Conservation (phyloP, 2,797 vertebrate genomes). For the Sparidentex hasta region DNA sequence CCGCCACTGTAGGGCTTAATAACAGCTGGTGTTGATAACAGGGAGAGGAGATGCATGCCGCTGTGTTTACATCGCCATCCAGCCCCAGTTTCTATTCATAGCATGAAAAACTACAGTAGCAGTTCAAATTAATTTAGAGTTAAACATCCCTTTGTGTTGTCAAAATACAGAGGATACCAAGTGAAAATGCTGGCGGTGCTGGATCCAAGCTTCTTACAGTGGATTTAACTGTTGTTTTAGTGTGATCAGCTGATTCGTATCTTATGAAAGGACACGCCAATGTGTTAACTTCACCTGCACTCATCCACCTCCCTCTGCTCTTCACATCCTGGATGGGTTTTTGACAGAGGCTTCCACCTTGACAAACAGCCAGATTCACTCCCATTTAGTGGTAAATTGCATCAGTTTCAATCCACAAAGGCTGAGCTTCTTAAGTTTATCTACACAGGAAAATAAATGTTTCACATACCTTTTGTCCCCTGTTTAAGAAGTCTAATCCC, state of each 20-base stretch:
- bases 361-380: constrained; percentile 47
- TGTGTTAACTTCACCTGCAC: constrained; percentile 13
- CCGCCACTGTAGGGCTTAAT: background rate
- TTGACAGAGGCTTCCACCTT: constrained; percentile 33
- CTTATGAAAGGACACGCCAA: background rate
- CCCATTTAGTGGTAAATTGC: constrained; percentile 34
- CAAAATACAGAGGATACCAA: background rate
- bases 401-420: constrained; percentile 43
- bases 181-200: background rate
- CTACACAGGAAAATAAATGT: constrained; percentile 33
- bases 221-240: constrained; percentile 25
- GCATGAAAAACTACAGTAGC: background rate
- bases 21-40: constrained; percentile 20
- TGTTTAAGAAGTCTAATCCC: constrained; percentile 53
- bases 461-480: constrained; percentile 33
- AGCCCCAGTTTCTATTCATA: constrained; percentile 1
- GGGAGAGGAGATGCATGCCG: background rate
- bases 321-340: constrained; percentile 15
- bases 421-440: constrained; percentile 57
- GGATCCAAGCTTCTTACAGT: background rate
- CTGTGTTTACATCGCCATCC: background rate
- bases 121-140: background rate
- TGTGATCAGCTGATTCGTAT: constrained; percentile 36
- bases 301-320: constrained; percentile 8
- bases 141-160: background rate